Conservation (phyloP, 2,797 vertebrate species). For the Myripristis jacobus region DNA sequence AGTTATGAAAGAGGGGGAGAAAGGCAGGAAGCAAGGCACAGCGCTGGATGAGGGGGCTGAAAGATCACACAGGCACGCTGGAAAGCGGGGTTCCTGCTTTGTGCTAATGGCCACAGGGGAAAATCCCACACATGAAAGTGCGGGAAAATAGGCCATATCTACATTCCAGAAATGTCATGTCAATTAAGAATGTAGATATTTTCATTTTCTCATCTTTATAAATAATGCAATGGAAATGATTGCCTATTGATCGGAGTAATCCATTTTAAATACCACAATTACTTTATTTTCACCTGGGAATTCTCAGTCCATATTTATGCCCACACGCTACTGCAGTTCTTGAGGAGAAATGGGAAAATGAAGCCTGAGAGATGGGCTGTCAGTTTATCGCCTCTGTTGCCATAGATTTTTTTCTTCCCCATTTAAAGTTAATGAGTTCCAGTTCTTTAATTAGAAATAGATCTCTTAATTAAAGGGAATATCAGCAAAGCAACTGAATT, state of each 20-base stretch:
- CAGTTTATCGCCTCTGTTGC: slow-evolving; percentile 25
- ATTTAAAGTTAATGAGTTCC: slow-evolving; percentile 49
- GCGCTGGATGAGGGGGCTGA: slow-evolving; percentile 62
- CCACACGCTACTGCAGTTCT: not conserved
- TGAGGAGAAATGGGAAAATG: slow-evolving; percentile 32
- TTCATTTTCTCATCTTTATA: slow-evolving; percentile 71
- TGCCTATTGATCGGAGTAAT: slow-evolving; percentile 84
- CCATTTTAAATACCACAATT: slow-evolving; percentile 81
- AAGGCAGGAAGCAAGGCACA: slow-evolving; percentile 43
- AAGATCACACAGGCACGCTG: slow-evolving; percentile 68
- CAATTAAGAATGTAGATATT: slow-evolving; percentile 76
- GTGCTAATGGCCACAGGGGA: slow-evolving; percentile 67
- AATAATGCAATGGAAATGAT: slow-evolving; percentile 84
- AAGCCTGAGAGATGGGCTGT: slow-evolving; percentile 28
- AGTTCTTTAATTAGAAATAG: slow-evolving; percentile 47
- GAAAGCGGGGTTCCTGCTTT: slow-evolving; percentile 65
- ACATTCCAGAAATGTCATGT: slow-evolving; percentile 73
- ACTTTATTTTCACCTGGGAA: slow-evolving; percentile 67
- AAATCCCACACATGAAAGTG: slow-evolving; percentile 73
- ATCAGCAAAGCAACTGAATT: slow-evolving; percentile 22
- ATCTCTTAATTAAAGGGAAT: slow-evolving; percentile 41
- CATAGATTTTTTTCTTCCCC: slow-evolving; percentile 25
- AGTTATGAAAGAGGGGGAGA: slow-evolving; percentile 73
- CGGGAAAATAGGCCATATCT: slow-evolving; percentile 76
- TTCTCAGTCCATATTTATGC: slow-evolving; percentile 37